Conservation (phyloP, 2,888 invertebrate species). For the Tenthredo notha region DNA sequence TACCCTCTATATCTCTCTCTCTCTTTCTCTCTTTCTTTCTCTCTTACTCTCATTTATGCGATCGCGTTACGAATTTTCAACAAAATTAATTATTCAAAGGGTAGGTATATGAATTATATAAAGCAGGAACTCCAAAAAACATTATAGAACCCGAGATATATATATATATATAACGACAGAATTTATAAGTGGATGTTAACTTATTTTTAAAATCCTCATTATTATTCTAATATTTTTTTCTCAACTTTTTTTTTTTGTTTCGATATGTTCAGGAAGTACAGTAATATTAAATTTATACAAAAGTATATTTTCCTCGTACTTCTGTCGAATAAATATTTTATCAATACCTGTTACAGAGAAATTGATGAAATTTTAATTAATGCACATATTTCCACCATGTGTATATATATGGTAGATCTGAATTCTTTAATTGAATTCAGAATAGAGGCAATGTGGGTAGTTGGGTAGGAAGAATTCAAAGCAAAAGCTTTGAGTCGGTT, state of each 20-base stretch:
- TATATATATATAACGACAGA: neutral
- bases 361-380: neutral
- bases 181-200: neutral
- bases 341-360: neutral
- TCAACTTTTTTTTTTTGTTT: neutral
- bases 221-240: neutral
- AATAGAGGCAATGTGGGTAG: neutral
- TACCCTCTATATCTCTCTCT: neutral
- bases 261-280: neutral
- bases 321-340: neutral
- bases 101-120: neutral
- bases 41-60: neutral
- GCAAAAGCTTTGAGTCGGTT: neutral
- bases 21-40: neutral
- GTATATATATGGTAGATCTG: neutral
- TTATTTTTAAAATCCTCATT: neutral
- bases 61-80: neutral
- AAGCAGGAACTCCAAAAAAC: neutral
- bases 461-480: neutral
- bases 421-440: conserved; percentile 1
- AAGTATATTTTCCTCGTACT: neutral
- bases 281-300: neutral
- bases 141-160: neutral
- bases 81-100: conserved; percentile 8
- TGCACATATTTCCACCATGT: neutral